Conservation (phyloP, 1,140 invertebrate species). For the Chionoecetes opilio region DNA sequence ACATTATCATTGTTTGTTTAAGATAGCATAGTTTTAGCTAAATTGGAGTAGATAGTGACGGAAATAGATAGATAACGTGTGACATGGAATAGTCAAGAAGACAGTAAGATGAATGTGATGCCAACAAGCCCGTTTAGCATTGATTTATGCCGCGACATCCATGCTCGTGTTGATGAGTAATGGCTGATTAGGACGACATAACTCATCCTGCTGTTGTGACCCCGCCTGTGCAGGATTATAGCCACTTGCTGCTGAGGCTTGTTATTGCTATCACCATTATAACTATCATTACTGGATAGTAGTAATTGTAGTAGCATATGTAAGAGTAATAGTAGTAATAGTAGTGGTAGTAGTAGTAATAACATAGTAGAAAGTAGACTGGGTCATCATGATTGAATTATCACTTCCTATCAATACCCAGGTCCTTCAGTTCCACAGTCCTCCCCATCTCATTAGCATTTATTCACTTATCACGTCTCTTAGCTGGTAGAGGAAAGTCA, state of each 20-base stretch:
- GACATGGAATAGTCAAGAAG: background rate
- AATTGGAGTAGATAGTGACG: no score
- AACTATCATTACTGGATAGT: no score
- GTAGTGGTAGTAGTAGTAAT: slow-evolving; percentile 37
- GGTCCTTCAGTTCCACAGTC: background rate
- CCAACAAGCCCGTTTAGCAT: background rate
- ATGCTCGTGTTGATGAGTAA: background rate
- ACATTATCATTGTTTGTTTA: no score
- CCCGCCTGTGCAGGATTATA: no score
- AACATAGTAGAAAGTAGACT: background rate
- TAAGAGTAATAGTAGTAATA: slow-evolving; percentile 40
- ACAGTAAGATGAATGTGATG: background rate
- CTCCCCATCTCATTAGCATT: background rate
- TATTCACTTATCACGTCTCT: background rate
- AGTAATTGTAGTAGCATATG: slow-evolving; percentile 24
- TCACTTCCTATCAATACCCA: no score
- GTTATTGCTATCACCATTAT: no score
- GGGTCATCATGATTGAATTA: no score
- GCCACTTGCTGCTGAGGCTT: background rate
- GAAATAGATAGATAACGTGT: background rate
- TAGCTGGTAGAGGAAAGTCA: background rate
- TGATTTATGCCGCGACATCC: background rate
- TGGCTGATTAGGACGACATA: background rate
- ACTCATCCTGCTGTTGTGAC: background rate
- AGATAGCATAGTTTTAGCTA: no score